These are phyloP conservation scores for Drosophila parabipectinata DNA, from an alignment of 1,140 invertebrate species.

Conservation along the genomic window DNA sequence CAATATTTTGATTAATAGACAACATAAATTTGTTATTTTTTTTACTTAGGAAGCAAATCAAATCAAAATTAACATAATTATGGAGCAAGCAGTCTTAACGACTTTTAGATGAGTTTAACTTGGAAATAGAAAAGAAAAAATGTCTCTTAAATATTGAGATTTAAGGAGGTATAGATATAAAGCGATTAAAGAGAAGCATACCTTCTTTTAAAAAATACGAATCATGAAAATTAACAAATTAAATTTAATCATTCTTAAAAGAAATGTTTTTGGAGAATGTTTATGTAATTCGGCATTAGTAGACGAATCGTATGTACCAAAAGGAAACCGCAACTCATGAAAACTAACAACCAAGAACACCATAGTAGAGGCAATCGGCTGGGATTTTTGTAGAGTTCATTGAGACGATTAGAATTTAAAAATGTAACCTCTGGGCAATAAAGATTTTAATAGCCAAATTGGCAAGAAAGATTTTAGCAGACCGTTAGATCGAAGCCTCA, in stretches of 20 bases:
- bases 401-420: slow-evolving; percentile 28
- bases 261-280: slow-evolving; percentile 1
- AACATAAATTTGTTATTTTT: not conserved
- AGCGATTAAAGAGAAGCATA: not conserved
- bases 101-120: not conserved
- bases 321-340: slow-evolving; percentile 22
- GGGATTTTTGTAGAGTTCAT: slow-evolving; percentile 29
- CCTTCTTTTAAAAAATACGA: slow-evolving; percentile 4
- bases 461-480: not conserved
- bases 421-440: not conserved
- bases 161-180: too few relatives aligned
- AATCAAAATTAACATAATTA: not conserved
- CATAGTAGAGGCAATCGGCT: slow-evolving; percentile 4
- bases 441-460: slow-evolving; percentile 10
- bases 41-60: not conserved
- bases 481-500: not conserved
- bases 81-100: not conserved
- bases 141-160: not conserved
- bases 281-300: slow-evolving; percentile 4
- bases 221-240: slow-evolving; percentile 33
- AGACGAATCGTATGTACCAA: not conserved
- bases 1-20: slow-evolving; percentile 1
- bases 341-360: slow-evolving; percentile 34
- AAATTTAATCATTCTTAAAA: slow-evolving; percentile 1
- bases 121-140: not conserved